Evolutionary conservation across 2,113 vertebrate genomes (phyloP).

Genomic region (Burhinus bistriatus): DNA sequence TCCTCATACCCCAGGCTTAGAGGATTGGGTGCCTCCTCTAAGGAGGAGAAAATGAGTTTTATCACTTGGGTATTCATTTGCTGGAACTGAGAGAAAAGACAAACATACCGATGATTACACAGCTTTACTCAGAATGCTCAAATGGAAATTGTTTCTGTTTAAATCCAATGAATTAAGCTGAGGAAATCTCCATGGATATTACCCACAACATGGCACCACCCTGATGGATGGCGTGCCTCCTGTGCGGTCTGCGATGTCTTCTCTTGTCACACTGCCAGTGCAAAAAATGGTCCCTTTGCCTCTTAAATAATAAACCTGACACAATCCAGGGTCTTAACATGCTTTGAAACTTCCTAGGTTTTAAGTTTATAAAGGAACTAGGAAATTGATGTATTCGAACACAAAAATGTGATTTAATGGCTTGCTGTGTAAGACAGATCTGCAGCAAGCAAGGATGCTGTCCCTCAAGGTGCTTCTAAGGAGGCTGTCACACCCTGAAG

Average conservation of each 20-base stretch:
- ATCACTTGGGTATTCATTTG: background rate
- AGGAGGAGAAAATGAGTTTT: background rate
- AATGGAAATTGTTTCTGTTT: background rate
- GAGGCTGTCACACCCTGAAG: background rate
- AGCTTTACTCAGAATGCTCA: background rate
- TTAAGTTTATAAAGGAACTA: background rate
- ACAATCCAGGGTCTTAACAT: background rate
- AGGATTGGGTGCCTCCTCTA: background rate
- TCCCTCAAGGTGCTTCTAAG: background rate
- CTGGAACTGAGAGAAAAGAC: background rate
- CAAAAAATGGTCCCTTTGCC: background rate
- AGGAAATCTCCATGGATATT: background rate
- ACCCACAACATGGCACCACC: background rate
- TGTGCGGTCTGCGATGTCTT: accelerated
- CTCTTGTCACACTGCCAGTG: background rate
- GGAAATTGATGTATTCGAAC: background rate
- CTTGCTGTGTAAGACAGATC: background rate
- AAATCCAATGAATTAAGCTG: background rate
- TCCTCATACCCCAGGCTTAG: background rate
- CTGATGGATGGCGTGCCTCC: accelerated
- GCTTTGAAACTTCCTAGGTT: background rate
- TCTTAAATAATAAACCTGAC: background rate
- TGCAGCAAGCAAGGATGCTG: background rate
- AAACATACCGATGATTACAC: background rate
- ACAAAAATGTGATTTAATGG: background rate